Percentiles rank a stretch among this genome's conserved stretches.
Evolutionary conservation across 2,888 invertebrate species (phyloP).

Genomic region (Agriopis aurantiaria): DNA sequence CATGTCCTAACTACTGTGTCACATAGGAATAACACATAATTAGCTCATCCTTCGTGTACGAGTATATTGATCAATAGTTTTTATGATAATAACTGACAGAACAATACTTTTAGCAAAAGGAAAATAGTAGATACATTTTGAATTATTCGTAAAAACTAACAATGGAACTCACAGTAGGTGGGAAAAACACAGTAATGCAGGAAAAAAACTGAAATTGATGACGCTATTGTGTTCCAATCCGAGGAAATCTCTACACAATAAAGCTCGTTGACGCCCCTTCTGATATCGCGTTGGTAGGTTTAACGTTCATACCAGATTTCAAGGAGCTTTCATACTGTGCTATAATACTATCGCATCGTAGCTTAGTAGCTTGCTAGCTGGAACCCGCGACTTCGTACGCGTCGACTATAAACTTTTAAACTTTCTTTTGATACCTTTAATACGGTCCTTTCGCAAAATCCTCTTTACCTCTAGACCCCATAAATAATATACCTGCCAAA

Average conservation of each 20-base stretch:
- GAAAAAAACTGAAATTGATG: slow-evolving; percentile 7
- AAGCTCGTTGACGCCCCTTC: slow-evolving; percentile 14
- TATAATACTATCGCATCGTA: not conserved
- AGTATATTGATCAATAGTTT: no score
- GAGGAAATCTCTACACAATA: slow-evolving; percentile 11
- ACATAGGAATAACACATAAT: no score
- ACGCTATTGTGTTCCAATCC: slow-evolving; percentile 15
- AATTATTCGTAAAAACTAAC: not conserved
- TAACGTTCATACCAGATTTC: not conserved
- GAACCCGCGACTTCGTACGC: no score
- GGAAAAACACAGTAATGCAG: slow-evolving; percentile 12
- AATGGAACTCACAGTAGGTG: not conserved
- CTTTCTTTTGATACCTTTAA: no score
- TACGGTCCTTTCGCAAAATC: no score
- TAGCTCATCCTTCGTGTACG: no score
- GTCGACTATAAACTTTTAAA: no score
- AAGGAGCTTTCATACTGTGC: not conserved
- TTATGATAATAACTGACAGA: no score
- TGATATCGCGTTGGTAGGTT: slow-evolving; percentile 6
- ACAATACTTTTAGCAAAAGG: not conserved
- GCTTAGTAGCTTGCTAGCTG: not conserved
- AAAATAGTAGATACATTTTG: not conserved
- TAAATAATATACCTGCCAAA: no score
- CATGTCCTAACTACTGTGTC: no score
- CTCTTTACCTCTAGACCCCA: no score